A percentile compares a stretch with the other conserved stretches of the same genome.
Conservation (phyloP, 2,113 vertebrate genomes). For the Labeo catla region DNA sequence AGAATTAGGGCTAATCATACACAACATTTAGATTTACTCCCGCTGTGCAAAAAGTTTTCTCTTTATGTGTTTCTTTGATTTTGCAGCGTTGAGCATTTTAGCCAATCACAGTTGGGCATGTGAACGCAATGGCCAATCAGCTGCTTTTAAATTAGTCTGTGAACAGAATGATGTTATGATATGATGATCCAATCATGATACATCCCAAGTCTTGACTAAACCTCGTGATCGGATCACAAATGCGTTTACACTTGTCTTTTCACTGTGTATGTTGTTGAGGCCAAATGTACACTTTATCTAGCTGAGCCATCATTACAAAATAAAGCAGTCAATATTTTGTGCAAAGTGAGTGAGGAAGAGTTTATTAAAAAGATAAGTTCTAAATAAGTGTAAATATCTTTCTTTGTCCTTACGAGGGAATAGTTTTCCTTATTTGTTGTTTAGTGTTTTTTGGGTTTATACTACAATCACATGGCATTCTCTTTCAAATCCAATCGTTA, state of each 20-base stretch:
- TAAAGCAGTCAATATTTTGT: neutral
- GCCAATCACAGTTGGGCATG: too few species aligned
- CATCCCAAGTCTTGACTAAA: neutral
- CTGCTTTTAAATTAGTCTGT: too few species aligned
- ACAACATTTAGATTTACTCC: too few species aligned
- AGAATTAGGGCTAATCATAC: too few species aligned
- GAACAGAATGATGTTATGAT: too few species aligned
- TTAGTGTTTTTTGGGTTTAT: neutral
- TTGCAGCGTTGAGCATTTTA: too few species aligned
- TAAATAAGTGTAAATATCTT: neutral
- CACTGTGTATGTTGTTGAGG: neutral
- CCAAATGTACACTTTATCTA: neutral
- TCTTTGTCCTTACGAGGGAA: neutral
- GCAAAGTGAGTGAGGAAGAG: neutral
- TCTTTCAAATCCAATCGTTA: slow-evolving; percentile 42
- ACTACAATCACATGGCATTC: slow-evolving; percentile 33
- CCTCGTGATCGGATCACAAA: neutral
- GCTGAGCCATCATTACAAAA: neutral
- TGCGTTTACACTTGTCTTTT: neutral
- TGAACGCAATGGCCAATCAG: too few species aligned
- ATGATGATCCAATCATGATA: too few species aligned
- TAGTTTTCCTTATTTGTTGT: slow-evolving; percentile 6
- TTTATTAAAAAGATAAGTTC: slow-evolving; percentile 5
- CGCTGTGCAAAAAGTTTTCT: too few species aligned
- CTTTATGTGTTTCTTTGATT: too few species aligned